These are phyloP conservation scores for Drosophila azteca DNA, from an alignment of 1,140 invertebrate genomes.

Conservation along the genomic window DNA sequence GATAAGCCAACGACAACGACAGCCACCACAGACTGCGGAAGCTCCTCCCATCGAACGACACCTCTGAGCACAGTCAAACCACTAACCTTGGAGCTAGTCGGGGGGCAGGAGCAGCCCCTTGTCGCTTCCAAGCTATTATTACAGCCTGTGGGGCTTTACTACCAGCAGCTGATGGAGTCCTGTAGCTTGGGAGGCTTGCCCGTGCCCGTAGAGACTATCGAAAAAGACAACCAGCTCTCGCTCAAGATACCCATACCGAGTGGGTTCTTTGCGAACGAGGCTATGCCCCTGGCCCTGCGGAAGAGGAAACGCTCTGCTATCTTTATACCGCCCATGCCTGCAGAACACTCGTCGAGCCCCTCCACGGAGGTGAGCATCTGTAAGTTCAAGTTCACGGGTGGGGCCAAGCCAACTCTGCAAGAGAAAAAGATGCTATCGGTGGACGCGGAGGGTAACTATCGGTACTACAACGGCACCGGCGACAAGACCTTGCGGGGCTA, in stretches of 20 bases:
- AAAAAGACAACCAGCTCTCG: constrained; percentile 79
- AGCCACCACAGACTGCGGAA: constrained; percentile 49
- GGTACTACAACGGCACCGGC: constrained; percentile 92
- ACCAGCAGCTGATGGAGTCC: constrained; percentile 87
- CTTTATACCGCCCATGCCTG: constrained; percentile 91
- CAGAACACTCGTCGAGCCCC: constrained; percentile 89
- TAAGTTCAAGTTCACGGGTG: constrained; percentile 96
- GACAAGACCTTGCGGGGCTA: constrained; percentile 90
- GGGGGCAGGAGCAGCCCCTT: constrained; percentile 20
- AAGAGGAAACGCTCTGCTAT: constrained; percentile 92
- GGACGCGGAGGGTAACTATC: constrained; percentile 92
- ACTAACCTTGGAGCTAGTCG: constrained; percentile 47
- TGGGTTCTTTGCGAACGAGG: constrained; percentile 59
- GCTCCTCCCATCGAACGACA: constrained; percentile 60
- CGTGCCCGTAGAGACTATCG: constrained; percentile 71
- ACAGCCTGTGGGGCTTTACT: constrained; percentile 90
- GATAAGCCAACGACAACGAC: constrained; percentile 44
- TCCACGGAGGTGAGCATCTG: constrained; percentile 94
- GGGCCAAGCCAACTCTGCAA: constrained; percentile 92
- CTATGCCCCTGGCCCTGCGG: constrained; percentile 83
- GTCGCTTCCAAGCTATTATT: constrained; percentile 84
- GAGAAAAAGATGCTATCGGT: constrained; percentile 96
- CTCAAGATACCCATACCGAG: constrained; percentile 79
- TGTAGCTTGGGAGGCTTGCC: constrained; percentile 48
- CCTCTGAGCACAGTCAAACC: constrained; percentile 50